These are phyloP conservation scores for Ramphastos sulfuratus DNA, from an alignment of 2,113 vertebrate species.

Conservation along the genomic window DNA sequence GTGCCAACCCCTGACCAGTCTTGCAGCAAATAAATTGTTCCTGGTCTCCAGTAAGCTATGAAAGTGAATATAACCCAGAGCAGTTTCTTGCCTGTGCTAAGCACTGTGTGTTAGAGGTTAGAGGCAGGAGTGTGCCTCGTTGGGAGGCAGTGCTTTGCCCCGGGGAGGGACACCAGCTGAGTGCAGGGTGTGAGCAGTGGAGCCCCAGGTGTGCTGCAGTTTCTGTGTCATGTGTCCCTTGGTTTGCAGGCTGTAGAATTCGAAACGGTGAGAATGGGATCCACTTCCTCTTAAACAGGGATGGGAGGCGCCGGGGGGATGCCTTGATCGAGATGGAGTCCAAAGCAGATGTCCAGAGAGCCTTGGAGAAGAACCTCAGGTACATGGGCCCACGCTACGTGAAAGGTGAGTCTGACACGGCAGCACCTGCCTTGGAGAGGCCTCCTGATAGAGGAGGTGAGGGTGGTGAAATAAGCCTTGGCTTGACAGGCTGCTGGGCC, in stretches of 20 bases:
- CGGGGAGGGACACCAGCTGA: no score
- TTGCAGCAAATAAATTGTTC: no score
- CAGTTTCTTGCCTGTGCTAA: neutral
- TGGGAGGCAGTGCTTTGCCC: neutral
- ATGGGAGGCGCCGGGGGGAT: constrained; percentile 85
- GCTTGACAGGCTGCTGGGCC: no score
- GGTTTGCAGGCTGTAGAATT: constrained; percentile 85
- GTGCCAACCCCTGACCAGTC: no score
- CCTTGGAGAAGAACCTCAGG: constrained; percentile 88
- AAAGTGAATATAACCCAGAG: no score
- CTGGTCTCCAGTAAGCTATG: no score
- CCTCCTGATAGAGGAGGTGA: accelerated
- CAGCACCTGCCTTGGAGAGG: accelerated
- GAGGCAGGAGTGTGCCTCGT: accelerated
- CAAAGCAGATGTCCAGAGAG: constrained; percentile 85
- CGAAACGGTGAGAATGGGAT: constrained; percentile 84
- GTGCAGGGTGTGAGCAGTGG: no score
- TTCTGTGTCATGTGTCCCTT: neutral
- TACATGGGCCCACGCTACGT: constrained; percentile 92
- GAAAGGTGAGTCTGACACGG: constrained; percentile 79
- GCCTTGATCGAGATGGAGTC: constrained; percentile 92
- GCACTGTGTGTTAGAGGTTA: neutral
- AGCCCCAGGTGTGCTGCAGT: neutral
- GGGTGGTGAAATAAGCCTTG: no score
- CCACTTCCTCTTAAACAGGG: constrained; percentile 83